Evolutionary conservation across 2,888 invertebrate genomes (phyloP), one percentile per base, ranked within the genome.

Genomic region (Notodonta ziczac): DNA sequence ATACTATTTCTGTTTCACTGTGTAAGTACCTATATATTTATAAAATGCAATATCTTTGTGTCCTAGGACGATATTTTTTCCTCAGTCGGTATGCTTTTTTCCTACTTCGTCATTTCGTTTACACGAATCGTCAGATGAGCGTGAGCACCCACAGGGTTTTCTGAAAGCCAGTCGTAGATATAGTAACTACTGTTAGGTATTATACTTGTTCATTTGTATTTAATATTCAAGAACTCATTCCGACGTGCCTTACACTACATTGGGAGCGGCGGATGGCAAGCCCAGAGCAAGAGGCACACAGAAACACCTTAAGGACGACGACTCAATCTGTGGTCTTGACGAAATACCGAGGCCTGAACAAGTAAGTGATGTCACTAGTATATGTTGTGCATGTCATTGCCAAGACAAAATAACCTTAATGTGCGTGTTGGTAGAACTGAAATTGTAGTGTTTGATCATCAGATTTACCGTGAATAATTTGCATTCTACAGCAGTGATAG

Each of bases 311-410:
- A 74, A 71, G 40, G 85, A 86, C 24, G 86, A 89, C 39, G 89
- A 88, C 58, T 80, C 81, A 0, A 66, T 77, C 0, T 92, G 92
- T 67, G 91, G 90, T 0, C 73, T 90, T 3, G 92, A 93, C 62
- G 91, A 91, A 56, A 89, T 91, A 74, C 90, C 90, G 6, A 81
- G 67, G 60, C 90, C 87, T 0, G 88, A 92, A 72, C 89, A 91
- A 64, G 93, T 93, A 58, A 83, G 84, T 74, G 61, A 35, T 35
- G 6, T 7, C 6, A 35, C 35, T 46, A 5, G 46, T n/a, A n/a
- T 5, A n/a, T 4, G 13, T 24, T n/a, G 46, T 46, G 13, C 5
- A 0, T 46, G 2, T 1, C 35, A n/a, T 46, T 46, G 46, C n/a
- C 46, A n/a, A 46, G 4, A 9, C 5, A 46, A 46, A 46, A 46